phyloP scores from a whole-genome alignment of 2,888 invertebrate species.

The Altica lythri region DNA sequence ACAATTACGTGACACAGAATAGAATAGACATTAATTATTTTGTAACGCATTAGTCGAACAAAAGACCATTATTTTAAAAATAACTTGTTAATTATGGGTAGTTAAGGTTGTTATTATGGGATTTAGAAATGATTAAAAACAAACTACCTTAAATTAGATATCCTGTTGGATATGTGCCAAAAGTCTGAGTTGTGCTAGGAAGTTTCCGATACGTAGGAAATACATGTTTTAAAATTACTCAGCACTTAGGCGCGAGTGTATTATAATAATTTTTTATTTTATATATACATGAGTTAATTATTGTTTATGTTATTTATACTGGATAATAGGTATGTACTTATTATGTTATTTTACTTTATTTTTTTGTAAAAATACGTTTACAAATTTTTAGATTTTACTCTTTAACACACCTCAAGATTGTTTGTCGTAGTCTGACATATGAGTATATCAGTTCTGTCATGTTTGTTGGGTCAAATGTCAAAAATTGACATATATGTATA shows the following conservation, averaged over 20 bases:
- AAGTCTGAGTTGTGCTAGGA: slow-evolving; percentile 51
- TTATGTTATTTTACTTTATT: too few species aligned
- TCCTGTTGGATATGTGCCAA: slow-evolving; percentile 55
- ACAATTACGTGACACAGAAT: slow-evolving; percentile 2
- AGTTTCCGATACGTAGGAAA: slow-evolving; percentile 52
- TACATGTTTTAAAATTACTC: slow-evolving; percentile 53
- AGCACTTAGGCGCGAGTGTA: slow-evolving; percentile 43
- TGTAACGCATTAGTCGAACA: background rate
- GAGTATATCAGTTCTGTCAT: too few species aligned
- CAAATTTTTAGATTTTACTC: too few species aligned
- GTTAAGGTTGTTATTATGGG: slow-evolving; percentile 46
- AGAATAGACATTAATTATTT: slow-evolving; percentile 3
- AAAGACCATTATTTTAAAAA: slow-evolving; percentile 34
- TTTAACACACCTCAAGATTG: too few species aligned
- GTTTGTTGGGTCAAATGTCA: too few species aligned
- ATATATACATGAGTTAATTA: background rate
- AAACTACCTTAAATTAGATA: slow-evolving; percentile 56
- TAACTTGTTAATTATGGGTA: slow-evolving; percentile 40
- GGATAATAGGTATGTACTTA: too few species aligned
- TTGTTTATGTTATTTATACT: too few species aligned
- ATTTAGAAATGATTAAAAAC: slow-evolving; percentile 53
- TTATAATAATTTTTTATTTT: slow-evolving; percentile 41
- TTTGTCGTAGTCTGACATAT: too few species aligned
- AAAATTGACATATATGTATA: too few species aligned
- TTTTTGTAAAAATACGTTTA: too few species aligned